Evolutionary conservation across 2,888 invertebrate species (phyloP).

Genomic region (Chaitophorus viminalis): DNA sequence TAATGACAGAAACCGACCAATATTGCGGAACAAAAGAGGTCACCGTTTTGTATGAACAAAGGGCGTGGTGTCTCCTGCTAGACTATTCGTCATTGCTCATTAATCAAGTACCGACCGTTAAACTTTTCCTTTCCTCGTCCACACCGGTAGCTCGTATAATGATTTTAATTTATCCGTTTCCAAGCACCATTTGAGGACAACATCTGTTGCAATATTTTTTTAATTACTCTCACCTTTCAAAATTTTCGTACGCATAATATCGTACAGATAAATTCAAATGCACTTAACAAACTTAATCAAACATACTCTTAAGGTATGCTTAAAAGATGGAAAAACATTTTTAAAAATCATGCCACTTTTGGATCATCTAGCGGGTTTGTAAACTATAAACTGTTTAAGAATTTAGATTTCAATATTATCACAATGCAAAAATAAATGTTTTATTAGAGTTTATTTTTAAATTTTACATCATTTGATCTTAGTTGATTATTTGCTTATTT

Average conservation of each 20-base stretch:
- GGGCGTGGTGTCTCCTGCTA: slow-evolving; percentile 47
- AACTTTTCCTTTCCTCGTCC: slow-evolving; percentile 27
- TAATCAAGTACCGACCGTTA: slow-evolving; percentile 48
- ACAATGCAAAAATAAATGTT: too few relatives aligned
- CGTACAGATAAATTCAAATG: too few relatives aligned
- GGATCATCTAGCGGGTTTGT: too few relatives aligned
- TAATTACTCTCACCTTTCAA: background rate
- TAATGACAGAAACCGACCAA: slow-evolving; percentile 28
- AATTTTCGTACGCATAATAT: background rate
- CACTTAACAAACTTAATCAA: too few relatives aligned
- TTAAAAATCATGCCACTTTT: too few relatives aligned
- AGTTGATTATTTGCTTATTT: too few relatives aligned
- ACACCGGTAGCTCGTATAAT: slow-evolving; percentile 40
- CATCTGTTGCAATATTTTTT: background rate
- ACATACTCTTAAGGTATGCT: too few relatives aligned
- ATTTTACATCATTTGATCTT: too few relatives aligned
- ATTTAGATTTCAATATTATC: too few relatives aligned
- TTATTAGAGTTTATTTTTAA: too few relatives aligned
- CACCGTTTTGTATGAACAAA: slow-evolving; percentile 49
- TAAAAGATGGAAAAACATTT: too few relatives aligned
- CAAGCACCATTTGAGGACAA: background rate
- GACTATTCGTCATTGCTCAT: slow-evolving; percentile 23
- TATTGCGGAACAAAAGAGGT: slow-evolving; percentile 44
- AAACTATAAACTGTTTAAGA: too few relatives aligned
- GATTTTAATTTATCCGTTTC: slow-evolving; percentile 19